Conservation (phyloP, 2,888 invertebrate species). For the Dastarcus helophoroides region DNA sequence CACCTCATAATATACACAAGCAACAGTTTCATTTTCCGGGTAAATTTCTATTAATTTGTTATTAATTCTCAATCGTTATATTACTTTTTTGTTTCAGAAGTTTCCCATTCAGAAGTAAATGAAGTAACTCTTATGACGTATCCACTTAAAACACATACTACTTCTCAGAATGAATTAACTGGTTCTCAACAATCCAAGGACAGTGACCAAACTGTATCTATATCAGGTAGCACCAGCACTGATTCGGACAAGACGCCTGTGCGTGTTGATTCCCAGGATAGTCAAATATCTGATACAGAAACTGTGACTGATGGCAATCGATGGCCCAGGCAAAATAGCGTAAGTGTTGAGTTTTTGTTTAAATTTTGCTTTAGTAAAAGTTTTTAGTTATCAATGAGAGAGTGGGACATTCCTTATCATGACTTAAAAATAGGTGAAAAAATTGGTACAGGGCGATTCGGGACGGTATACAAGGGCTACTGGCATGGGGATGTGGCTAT, state of each 20-base stretch:
- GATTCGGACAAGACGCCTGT: slow-evolving; percentile 76
- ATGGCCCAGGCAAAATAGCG: slow-evolving; percentile 77
- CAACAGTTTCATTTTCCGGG: slow-evolving; percentile 74
- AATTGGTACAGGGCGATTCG: slow-evolving; percentile 88
- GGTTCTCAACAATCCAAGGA: slow-evolving; percentile 55
- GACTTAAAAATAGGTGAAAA: slow-evolving; percentile 78
- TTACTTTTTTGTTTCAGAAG: slow-evolving; percentile 29
- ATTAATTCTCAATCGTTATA: too few relatives aligned
- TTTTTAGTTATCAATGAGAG: slow-evolving; percentile 70
- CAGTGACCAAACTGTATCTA: slow-evolving; percentile 59
- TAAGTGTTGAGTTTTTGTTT: slow-evolving; percentile 40
- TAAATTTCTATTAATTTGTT: too few relatives aligned
- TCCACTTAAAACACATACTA: slow-evolving; percentile 31
- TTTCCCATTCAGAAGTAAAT: slow-evolving; percentile 33
- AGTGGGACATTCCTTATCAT: slow-evolving; percentile 98
- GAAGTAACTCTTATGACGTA: slow-evolving; percentile 45
- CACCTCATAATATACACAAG: slow-evolving; percentile 36
- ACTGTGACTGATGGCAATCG: slow-evolving; percentile 39
- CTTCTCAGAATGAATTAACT: slow-evolving; percentile 37
- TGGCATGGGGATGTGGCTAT: slow-evolving; percentile 99
- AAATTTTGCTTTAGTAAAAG: slow-evolving; percentile 18
- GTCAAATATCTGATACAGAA: slow-evolving; percentile 58
- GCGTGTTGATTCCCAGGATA: slow-evolving; percentile 73
- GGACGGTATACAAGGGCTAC: slow-evolving; percentile 85
- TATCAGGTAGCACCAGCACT: slow-evolving; percentile 59